A percentile compares a stretch with the other conserved stretches of the same genome.
phyloP scores from a whole-genome alignment of 2,888 invertebrate species.

The Drosophila nigritarsus region DNA sequence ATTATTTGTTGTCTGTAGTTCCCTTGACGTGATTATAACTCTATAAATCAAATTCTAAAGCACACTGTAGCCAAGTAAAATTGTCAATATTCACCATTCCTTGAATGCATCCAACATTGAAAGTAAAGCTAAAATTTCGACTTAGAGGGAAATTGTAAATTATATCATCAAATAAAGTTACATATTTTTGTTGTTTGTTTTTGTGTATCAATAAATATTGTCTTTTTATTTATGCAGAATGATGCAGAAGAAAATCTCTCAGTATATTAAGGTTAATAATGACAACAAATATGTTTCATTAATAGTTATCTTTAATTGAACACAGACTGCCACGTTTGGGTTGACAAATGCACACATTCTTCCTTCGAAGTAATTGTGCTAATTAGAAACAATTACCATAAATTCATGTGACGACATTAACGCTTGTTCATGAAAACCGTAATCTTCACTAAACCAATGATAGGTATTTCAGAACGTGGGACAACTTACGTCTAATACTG shows the following conservation, averaged over 20 bases:
- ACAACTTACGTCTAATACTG: neutral
- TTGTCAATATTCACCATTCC: constrained; percentile 20
- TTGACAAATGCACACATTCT: neutral
- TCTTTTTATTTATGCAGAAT: neutral
- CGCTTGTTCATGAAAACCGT: neutral
- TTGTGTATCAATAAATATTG: neutral
- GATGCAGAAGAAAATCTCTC: neutral
- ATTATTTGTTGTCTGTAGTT: neutral
- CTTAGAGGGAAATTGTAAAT: neutral
- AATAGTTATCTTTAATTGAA: too few species aligned
- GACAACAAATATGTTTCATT: neutral
- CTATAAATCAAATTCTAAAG: neutral
- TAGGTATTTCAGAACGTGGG: neutral
- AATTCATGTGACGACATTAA: neutral
- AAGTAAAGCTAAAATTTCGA: neutral
- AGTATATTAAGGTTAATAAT: neutral
- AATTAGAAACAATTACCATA: neutral
- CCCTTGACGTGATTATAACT: neutral
- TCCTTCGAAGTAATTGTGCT: neutral
- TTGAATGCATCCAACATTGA: constrained; percentile 3
- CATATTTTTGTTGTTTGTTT: neutral
- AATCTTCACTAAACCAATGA: neutral
- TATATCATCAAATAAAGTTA: neutral
- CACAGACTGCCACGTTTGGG: too few species aligned
- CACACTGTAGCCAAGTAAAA: constrained; percentile 6